Evolutionary conservation across 2,113 vertebrate species (phyloP).

Genomic region (Fregetta grallaria): DNA sequence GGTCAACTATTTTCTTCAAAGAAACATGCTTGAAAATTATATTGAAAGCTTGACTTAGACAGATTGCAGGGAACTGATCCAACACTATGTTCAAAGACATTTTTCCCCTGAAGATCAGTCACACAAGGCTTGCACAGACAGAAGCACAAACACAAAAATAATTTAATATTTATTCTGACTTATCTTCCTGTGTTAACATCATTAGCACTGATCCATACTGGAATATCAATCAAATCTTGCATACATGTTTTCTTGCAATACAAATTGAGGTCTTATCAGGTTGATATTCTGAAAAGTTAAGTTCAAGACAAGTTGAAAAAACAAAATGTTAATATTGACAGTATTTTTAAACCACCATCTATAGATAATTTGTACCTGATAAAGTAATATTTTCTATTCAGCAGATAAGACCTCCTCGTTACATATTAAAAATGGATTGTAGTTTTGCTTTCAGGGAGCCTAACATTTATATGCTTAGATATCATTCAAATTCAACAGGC

Average conservation of each 20-base stretch:
- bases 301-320: neutral
- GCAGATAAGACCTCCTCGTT: neutral
- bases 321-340: neutral
- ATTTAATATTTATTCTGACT: neutral
- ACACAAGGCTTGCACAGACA: neutral
- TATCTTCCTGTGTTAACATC: neutral
- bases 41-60: conserved; percentile 32
- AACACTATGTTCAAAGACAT: neutral
- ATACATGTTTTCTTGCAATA: neutral
- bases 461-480: neutral
- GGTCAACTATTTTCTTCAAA: conserved; percentile 49
- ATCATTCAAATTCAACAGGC: neutral
- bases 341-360: neutral
- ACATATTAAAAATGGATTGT: neutral
- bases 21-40: conserved; percentile 8
- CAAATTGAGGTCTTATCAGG: neutral
- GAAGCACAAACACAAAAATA: neutral
- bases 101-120: conserved; percentile 32
- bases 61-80: conserved; percentile 41
- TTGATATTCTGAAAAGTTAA: neutral
- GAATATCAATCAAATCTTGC: neutral
- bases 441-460: neutral
- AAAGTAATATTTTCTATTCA: neutral
- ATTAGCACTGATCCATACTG: neutral
- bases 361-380: neutral